phyloP scores from a whole-genome alignment of 2,888 invertebrate genomes.

The Byasa hedistus region DNA sequence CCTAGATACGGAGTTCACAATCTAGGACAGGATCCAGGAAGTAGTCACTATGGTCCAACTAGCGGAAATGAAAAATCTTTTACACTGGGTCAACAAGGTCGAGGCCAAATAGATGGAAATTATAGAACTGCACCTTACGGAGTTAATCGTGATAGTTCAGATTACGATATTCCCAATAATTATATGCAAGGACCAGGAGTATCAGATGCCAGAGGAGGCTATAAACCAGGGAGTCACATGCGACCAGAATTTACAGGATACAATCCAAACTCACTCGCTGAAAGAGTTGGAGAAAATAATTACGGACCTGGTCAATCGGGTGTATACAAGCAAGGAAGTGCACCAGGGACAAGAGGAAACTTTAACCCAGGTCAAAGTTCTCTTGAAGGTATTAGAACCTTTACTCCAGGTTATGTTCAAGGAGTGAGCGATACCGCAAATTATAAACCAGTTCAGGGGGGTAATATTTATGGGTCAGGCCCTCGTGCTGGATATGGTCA shows the following conservation, averaged over 20 bases:
- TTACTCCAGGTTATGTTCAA: not conserved
- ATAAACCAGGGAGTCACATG: not conserved
- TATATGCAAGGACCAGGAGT: not conserved
- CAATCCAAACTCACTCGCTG: not conserved
- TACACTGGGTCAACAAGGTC: not conserved
- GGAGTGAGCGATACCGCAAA: not conserved
- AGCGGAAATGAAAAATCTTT: not conserved
- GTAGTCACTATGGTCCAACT: conserved; percentile 7
- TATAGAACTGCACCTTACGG: conserved; percentile 11
- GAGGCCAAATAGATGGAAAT: not conserved
- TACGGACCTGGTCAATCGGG: not conserved
- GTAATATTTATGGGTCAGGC: not conserved
- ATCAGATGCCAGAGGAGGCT: not conserved
- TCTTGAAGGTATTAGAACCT: not conserved
- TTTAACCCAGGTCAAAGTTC: not conserved
- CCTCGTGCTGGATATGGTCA: not conserved
- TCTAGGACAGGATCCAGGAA: conserved; percentile 11
- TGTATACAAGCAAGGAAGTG: conserved; percentile 12
- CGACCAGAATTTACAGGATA: conserved; percentile 3
- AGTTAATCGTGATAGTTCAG: conserved; percentile 18
- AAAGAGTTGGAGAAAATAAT: not conserved
- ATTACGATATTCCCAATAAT: conserved; percentile 9
- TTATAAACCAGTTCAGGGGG: not conserved
- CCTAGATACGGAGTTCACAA: conserved; percentile 1
- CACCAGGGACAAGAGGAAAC: conserved; percentile 10